phyloP scores from a whole-genome alignment of 1,140 invertebrate genomes.

The Diorhabda elongata region DNA sequence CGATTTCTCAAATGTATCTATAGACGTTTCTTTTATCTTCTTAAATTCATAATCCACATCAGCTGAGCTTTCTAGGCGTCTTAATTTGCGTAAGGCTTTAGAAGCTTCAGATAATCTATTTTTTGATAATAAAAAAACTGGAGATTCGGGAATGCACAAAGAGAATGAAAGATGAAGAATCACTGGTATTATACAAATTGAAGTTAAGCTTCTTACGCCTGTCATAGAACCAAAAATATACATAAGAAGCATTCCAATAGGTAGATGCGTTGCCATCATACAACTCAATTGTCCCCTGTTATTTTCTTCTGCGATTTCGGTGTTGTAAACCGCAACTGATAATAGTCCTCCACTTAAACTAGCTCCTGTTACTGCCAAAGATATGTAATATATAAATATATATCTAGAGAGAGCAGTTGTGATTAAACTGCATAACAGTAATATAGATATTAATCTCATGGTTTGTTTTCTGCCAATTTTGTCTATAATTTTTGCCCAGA shows the following conservation, averaged over 20 bases:
- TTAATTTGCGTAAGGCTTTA: conserved; percentile 60
- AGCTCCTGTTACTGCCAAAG: conserved; percentile 48
- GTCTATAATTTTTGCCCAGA: neutral
- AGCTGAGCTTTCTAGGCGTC: conserved; percentile 52
- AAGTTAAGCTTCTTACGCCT: conserved; percentile 62
- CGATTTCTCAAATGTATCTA: conserved; percentile 52
- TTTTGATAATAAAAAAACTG: conserved; percentile 63
- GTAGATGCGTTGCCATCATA: conserved; percentile 56
- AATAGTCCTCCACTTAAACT: conserved; percentile 48
- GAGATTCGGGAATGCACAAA: conserved; percentile 75
- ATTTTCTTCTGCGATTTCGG: conserved; percentile 49
- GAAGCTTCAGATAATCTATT: conserved; percentile 58
- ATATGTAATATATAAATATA: conserved; percentile 41
- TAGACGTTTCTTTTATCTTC: conserved; percentile 47
- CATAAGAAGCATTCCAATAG: conserved; percentile 33
- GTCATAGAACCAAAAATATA: conserved; percentile 57
- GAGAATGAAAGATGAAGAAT: conserved; percentile 63
- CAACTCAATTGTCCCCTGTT: conserved; percentile 50
- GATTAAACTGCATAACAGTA: conserved; percentile 44
- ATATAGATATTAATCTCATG: conserved; percentile 43
- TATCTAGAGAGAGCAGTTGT: conserved; percentile 45
- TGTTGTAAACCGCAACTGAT: conserved; percentile 51
- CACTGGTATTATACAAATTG: conserved; percentile 59
- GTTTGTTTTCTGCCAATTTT: conserved; percentile 47
- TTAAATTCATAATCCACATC: conserved; percentile 61